Percentiles rank a stretch among this genome's conserved stretches.
Evolutionary conservation across 2,113 vertebrate genomes (phyloP).

Genomic region (Amblyornis subalaris): DNA sequence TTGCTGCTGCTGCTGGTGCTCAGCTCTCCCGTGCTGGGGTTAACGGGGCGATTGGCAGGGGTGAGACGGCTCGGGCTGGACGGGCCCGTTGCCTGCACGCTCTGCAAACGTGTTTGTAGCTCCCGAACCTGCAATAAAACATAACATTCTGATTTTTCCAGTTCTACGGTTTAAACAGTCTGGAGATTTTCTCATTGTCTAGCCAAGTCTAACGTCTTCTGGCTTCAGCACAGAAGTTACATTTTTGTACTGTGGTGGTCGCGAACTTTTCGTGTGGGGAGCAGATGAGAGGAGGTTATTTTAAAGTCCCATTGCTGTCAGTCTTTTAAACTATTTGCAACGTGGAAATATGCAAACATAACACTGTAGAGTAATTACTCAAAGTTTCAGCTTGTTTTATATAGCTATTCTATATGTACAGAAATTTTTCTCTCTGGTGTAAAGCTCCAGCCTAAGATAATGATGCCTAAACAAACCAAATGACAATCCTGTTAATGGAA

Average conservation of each 20-base stretch:
- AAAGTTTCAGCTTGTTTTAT: neutral
- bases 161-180: neutral
- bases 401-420: neutral
- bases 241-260: neutral
- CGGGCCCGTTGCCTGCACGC: slow-evolving; percentile 75
- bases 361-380: neutral
- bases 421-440: neutral
- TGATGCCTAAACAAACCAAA: neutral
- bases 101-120: slow-evolving; percentile 84
- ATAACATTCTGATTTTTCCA: neutral
- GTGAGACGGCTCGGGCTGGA: slow-evolving; percentile 80
- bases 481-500: neutral
- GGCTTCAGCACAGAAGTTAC: neutral
- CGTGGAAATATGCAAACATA: neutral
- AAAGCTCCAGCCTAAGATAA: neutral
- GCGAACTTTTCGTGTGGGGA: accelerated
- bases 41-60: slow-evolving; percentile 76
- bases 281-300: neutral
- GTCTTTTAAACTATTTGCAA: neutral
- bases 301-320: neutral
- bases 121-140: slow-evolving; percentile 79
- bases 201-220: neutral
- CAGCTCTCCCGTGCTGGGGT: slow-evolving; percentile 86
- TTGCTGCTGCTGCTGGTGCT: slow-evolving; percentile 90
- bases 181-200: neutral